phyloP scores from a whole-genome alignment of 2,888 invertebrate genomes.

The Hipparchia sbordonii region DNA sequence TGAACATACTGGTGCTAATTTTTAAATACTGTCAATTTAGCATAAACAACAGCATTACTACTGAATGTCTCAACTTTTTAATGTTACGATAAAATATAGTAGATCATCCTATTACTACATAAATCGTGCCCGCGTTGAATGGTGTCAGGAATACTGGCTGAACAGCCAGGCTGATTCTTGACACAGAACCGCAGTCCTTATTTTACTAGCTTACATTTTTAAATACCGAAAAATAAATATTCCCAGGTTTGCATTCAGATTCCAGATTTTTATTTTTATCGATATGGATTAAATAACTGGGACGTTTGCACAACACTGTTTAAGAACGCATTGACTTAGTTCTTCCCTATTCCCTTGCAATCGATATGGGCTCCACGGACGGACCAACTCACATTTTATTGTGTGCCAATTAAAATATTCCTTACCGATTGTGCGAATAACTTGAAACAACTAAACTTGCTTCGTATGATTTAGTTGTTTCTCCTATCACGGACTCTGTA shows the following conservation, averaged over 20 bases:
- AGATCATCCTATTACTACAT: too few species aligned
- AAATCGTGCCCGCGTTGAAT: too few species aligned
- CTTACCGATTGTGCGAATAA: slow-evolving; percentile 52
- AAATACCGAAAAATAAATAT: too few species aligned
- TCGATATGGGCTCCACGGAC: slow-evolving; percentile 57
- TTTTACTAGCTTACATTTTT: too few species aligned
- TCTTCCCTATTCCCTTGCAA: slow-evolving; percentile 58
- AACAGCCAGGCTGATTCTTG: too few species aligned
- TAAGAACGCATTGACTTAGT: slow-evolving; percentile 41
- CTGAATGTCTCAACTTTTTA: too few species aligned
- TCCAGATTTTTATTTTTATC: background rate
- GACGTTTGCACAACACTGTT: background rate
- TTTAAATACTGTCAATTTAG: too few species aligned
- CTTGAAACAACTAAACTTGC: slow-evolving; percentile 36
- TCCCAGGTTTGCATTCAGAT: too few species aligned
- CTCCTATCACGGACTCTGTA: background rate
- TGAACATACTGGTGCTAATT: background rate
- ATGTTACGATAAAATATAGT: too few species aligned
- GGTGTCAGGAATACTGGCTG: too few species aligned
- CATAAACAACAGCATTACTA: too few species aligned
- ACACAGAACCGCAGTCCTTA: too few species aligned
- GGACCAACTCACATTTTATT: slow-evolving; percentile 71
- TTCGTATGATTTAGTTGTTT: slow-evolving; percentile 37
- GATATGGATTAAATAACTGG: background rate
- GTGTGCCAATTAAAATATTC: slow-evolving; percentile 78